These are phyloP conservation scores for Mastomys natalensis DNA, from an alignment of 2,113 vertebrate genomes.

Conservation along the genomic window DNA sequence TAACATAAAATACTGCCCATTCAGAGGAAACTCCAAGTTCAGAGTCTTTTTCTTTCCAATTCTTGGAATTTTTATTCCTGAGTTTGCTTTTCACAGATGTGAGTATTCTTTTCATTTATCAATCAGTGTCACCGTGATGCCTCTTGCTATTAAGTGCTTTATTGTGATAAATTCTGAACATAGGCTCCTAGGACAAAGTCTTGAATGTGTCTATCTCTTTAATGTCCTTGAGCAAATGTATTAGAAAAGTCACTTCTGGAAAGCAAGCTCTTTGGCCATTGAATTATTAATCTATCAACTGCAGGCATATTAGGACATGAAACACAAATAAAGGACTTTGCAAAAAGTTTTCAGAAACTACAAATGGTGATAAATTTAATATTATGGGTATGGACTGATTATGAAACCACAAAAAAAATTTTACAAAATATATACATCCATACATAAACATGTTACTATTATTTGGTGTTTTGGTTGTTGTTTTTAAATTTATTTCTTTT, in stretches of 20 bases:
- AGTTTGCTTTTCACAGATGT: slow-evolving; percentile 4
- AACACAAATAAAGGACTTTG: background rate
- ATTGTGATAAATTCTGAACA: background rate
- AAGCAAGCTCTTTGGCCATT: background rate
- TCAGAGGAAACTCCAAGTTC: background rate
- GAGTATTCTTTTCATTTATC: background rate
- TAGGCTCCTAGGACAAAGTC: background rate
- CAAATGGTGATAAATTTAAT: background rate
- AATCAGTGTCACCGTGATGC: background rate
- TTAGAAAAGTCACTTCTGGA: slow-evolving; percentile 12
- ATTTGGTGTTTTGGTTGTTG: background rate
- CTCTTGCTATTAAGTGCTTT: background rate
- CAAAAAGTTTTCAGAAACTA: background rate
- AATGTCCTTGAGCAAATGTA: background rate
- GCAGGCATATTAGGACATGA: background rate
- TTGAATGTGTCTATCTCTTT: background rate
- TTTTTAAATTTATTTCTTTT: background rate
- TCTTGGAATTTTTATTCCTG: background rate
- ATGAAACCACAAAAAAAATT: background rate
- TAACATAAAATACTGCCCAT: background rate
- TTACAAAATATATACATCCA: background rate
- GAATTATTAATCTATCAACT: background rate
- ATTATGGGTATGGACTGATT: background rate
- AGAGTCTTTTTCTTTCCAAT: background rate
- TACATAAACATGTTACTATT: background rate